These are phyloP conservation scores for Pedionomus torquatus DNA, from an alignment of 2,113 vertebrate species.

Conservation along the genomic window DNA sequence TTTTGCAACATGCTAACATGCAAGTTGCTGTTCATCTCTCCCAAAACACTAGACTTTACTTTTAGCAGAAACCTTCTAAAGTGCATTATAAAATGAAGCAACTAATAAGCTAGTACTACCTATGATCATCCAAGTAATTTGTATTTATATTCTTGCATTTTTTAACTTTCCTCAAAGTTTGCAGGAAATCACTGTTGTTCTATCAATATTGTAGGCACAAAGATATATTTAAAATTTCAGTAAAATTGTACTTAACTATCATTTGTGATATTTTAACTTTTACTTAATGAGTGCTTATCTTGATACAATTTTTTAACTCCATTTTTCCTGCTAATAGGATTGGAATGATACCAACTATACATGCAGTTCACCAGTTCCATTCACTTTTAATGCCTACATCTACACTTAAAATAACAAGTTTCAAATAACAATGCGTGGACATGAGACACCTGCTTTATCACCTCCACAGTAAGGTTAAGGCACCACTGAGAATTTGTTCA, in stretches of 20 bases:
- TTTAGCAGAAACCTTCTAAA: background rate
- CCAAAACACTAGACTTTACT: background rate
- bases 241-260: background rate
- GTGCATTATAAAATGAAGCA: background rate
- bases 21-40: background rate
- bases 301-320: background rate
- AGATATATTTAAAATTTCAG: background rate
- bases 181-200: background rate
- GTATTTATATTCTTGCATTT: background rate
- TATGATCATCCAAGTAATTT: background rate
- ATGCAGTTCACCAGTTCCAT: background rate
- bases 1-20: background rate
- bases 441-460: background rate
- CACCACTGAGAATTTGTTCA: background rate
- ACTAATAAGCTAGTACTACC: background rate
- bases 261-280: background rate
- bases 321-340: background rate
- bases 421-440: rapidly evolving
- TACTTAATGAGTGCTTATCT: background rate
- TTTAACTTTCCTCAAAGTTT: background rate
- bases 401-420: background rate
- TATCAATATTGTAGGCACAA: background rate
- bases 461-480: background rate
- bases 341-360: background rate
- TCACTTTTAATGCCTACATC: background rate